Evolutionary conservation across 2,113 vertebrate genomes (phyloP).

Genomic region (Solenodon paradoxus): DNA sequence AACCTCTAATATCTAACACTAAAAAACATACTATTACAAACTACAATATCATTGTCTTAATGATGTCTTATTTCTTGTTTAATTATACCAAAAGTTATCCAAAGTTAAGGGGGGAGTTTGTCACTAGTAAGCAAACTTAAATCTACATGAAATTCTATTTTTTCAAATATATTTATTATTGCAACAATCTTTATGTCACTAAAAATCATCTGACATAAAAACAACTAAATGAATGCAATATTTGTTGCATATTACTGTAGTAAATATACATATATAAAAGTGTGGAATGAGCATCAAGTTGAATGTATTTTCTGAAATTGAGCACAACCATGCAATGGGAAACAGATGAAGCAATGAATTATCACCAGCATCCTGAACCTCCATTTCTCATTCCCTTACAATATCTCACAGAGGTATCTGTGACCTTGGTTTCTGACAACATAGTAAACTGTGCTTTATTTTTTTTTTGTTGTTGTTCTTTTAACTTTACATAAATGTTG

Average conservation of each 20-base stretch:
- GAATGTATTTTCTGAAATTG: background rate
- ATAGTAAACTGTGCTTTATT: background rate
- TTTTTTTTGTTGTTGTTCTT: too few species aligned
- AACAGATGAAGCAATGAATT: background rate
- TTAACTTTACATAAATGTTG: background rate
- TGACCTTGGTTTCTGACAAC: background rate
- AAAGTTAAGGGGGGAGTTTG: background rate
- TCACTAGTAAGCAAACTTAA: background rate
- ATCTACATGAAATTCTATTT: background rate
- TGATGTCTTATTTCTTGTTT: background rate
- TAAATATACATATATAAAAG: background rate
- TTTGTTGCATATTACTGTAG: background rate
- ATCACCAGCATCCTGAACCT: background rate
- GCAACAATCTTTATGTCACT: too few species aligned
- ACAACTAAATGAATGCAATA: background rate
- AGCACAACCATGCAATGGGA: background rate
- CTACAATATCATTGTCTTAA: background rate
- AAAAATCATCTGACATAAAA: background rate
- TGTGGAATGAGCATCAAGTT: background rate
- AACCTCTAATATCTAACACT: conserved; percentile 42
- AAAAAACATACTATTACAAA: conserved; percentile 27
- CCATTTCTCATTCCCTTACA: too few species aligned
- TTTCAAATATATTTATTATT: background rate
- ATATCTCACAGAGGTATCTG: background rate
- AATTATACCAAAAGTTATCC: background rate